A percentile compares a stretch with the other conserved stretches of the same genome.
phyloP scores from a whole-genome alignment of 2,888 invertebrate genomes.

The Callyntrura guangdongensis region DNA sequence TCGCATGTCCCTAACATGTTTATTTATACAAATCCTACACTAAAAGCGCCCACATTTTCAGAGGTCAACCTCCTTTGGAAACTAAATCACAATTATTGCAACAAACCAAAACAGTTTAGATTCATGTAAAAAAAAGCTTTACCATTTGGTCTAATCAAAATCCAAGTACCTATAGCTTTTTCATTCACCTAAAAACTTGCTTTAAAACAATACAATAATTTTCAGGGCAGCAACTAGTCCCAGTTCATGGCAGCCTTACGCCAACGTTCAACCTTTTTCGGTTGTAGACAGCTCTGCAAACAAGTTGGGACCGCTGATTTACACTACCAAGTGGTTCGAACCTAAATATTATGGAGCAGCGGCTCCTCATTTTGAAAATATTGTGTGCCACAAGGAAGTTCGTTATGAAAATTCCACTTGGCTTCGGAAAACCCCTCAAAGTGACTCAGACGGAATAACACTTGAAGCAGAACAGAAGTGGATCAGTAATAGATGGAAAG shows the following conservation, averaged over 20 bases:
- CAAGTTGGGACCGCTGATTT: conserved; percentile 2
- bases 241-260: background rate
- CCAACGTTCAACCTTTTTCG: no score
- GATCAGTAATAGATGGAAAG: background rate
- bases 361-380: background rate
- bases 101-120: conserved; percentile 28
- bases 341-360: conserved; percentile 33
- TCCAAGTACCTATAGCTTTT: background rate
- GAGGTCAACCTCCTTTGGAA: conserved; percentile 14
- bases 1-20: conserved; percentile 23
- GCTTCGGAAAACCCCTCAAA: background rate
- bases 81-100: background rate
- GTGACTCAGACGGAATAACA: background rate
- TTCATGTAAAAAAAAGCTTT: conserved; percentile 7
- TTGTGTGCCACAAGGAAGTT: background rate
- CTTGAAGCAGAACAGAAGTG: background rate
- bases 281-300: background rate
- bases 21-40: background rate
- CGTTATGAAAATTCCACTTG: background rate
- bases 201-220: no score
- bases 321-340: background rate
- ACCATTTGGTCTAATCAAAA: background rate
- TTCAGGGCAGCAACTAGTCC: background rate
- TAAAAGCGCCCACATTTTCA: no score
- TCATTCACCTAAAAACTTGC: background rate